phyloP scores from a whole-genome alignment of 2,113 vertebrate species.

The Lanius ludovicianus region DNA sequence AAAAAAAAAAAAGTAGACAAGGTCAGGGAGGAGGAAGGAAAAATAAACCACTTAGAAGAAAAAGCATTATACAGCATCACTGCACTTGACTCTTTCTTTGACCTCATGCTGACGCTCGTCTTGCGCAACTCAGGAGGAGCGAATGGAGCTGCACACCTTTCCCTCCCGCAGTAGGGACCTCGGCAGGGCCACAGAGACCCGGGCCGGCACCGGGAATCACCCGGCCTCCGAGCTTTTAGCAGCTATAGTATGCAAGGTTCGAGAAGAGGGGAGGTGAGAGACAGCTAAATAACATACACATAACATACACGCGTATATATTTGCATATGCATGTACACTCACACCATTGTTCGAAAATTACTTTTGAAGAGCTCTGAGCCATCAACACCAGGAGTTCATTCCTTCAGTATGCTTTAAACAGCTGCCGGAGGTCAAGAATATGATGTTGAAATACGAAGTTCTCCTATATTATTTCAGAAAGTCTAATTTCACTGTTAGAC shows the following conservation, averaged over 20 bases:
- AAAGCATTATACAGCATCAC: background rate
- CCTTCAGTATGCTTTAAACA: background rate
- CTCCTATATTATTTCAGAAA: background rate
- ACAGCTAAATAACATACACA: accelerated
- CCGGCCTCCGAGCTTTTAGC: accelerated
- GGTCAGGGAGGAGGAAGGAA: background rate
- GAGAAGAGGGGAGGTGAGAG: accelerated
- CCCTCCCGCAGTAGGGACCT: too few relatives aligned
- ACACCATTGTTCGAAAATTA: background rate
- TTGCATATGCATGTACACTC: too few relatives aligned
- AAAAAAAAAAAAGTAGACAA: background rate
- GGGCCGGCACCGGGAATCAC: accelerated
- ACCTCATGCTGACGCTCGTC: background rate
- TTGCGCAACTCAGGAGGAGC: background rate
- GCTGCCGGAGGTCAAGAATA: background rate
- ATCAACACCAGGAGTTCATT: accelerated
- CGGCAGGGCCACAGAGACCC: background rate
- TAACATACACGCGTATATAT: accelerated
- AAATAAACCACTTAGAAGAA: background rate
- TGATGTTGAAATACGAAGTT: background rate
- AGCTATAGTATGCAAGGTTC: accelerated
- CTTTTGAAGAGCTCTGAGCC: background rate
- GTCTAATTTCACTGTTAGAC: background rate
- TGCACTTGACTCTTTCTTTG: background rate
- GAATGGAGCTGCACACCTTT: background rate